Conservation (phyloP, 2,113 vertebrate species). For the Malaclemys terrapin region DNA sequence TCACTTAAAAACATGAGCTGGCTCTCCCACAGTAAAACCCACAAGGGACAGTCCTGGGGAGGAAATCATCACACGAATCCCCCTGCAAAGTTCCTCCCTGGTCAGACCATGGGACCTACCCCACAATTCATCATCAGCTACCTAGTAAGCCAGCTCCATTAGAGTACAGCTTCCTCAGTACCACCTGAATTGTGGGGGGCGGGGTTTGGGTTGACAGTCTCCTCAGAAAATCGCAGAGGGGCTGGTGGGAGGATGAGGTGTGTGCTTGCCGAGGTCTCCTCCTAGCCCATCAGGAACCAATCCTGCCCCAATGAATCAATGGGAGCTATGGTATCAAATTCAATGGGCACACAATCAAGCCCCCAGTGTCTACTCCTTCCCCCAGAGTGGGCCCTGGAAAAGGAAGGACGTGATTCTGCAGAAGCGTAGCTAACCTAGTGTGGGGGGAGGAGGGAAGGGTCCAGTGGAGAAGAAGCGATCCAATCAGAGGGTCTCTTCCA, state of each 20-base stretch:
- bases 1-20: no score
- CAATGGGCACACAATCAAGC: fast-evolving
- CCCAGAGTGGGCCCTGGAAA: background rate
- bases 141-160: background rate
- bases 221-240: background rate
- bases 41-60: background rate
- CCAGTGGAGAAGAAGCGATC: fast-evolving
- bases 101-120: background rate
- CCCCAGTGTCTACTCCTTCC: background rate
- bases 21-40: background rate
- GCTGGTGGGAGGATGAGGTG: background rate
- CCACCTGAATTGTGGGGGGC: background rate
- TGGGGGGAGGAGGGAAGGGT: background rate
- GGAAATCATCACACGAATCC: background rate
- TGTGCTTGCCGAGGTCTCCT: background rate
- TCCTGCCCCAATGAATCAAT: background rate
- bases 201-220: background rate
- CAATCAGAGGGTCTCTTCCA: background rate
- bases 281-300: fast-evolving
- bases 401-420: background rate
- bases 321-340: background rate
- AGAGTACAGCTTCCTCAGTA: background rate
- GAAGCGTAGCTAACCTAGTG: background rate
- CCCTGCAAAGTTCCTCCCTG: background rate
- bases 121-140: background rate